Evolutionary conservation across 2,113 vertebrate species (phyloP), one percentile per base, ranked within the genome.

Genomic region (Pogonocichla stellata): DNA sequence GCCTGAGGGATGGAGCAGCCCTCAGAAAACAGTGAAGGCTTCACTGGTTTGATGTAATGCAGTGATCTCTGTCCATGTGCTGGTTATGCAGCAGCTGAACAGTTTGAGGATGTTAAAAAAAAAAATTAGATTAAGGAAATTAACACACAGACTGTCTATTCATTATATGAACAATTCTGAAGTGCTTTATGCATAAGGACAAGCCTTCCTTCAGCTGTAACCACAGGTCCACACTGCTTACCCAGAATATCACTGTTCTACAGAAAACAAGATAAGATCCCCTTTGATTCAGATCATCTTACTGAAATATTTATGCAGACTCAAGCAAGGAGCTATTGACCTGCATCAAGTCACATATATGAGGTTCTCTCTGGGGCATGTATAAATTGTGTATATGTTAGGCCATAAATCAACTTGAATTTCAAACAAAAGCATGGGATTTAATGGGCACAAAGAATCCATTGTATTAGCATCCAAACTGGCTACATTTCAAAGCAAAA

Each of bases 371-470:
- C 71, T 19, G 50, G 69, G 25, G 67, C 57, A 42, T 9, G 13
- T 67, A 82, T 40, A 82, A 92, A 88, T 33, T 42, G 53, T 54
- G 19, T 69, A 20, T 31, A 67, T 34, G n/a, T 88, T 71, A 73
- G 64, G 70, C 54, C 54, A 60, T 67, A 79, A 95, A 95, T 94
- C 90, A 95, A 57, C 78, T 26, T 81, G 67, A 73, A 93, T 86
- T 96, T 69, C 45, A 95, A 88, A 81, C 58, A 80, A 74, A 85
- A 88, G 61, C 78, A 50, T 11, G 53, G 42, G 43, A 54, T 81
- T 43, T 70, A 89, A 91, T 5, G 28, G 43, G 58, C 81, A 71
- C 36, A 36, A 79, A 73, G 83, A 50, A 67, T 38, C 26, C 28
- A 26, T 33, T 85, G 58, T 53, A 14, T 57, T 70, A 56, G 26